Evolutionary conservation across 2,113 vertebrate species (phyloP).

Genomic region (Elaphurus davidianus): DNA sequence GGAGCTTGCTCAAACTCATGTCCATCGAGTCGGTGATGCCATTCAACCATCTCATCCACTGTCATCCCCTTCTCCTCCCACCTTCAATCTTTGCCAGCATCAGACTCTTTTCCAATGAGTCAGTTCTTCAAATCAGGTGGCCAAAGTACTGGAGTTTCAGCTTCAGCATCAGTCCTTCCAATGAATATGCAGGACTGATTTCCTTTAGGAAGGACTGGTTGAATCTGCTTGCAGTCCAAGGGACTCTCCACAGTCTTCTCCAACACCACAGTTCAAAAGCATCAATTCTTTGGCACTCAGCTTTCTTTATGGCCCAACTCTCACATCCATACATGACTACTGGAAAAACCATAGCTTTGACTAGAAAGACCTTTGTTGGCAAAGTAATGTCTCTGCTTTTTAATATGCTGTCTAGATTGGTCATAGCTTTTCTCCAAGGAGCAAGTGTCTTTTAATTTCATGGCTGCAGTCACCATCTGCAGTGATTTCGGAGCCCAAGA

Average conservation of each 20-base stretch:
- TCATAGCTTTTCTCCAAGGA: not conserved
- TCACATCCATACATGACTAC: not conserved
- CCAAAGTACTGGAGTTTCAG: not conserved
- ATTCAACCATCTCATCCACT: not conserved
- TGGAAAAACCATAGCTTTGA: not conserved
- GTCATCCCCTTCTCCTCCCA: not conserved
- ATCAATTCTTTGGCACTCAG: rapidly evolving
- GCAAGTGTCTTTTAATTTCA: not conserved
- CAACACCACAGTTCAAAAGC: not conserved
- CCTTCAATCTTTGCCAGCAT: not conserved
- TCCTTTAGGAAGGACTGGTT: not conserved
- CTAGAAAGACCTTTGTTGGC: not conserved
- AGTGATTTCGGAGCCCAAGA: not conserved
- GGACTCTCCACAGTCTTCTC: not conserved
- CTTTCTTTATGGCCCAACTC: not conserved
- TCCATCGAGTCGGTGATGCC: not conserved
- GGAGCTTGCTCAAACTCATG: not conserved
- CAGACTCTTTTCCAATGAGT: not conserved
- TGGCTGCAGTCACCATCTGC: not conserved
- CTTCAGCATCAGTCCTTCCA: not conserved
- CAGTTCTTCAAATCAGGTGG: not conserved
- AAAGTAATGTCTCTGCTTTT: not conserved
- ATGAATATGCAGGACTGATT: not conserved
- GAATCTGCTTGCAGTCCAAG: not conserved
- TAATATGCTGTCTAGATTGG: not conserved